Evolutionary conservation across 2,888 invertebrate species (phyloP), one percentile per base, ranked within the genome.

Genomic region (Invenusta paracnida): DNA sequence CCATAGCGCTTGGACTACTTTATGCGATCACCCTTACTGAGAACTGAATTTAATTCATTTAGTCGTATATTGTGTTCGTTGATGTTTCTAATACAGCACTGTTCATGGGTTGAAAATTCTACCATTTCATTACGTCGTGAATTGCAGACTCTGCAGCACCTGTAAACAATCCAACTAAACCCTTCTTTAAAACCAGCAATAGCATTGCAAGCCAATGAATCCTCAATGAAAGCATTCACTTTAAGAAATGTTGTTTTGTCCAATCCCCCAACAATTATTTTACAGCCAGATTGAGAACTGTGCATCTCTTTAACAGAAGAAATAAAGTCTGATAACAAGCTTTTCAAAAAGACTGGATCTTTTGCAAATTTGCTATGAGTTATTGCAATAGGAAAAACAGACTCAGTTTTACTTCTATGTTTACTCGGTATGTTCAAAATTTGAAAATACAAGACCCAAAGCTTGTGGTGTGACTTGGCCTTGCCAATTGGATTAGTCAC

Each of bases 401-500:
- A 23, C 2, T 11, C 5, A 17, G 82, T 82, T 30, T 28, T 82
- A 13, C 29, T n/a, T 1, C 29, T 2, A 28, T 29, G 28, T 27
- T 27, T 82, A 1, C 2, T 2, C 5, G 82, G 82, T 5, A 82
- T 29, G 28, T 82, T 82, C 27, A 73, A 23, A n/a, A 73, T 73
- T 25, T 73, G 73, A 73, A 73, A 73, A 73, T 73, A 73, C 5
- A 73, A 73, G 1, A 82, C 82, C 29, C 11, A 82, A 5, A 82
- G 82, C 31, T 82, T 82, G 23, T 82, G 82, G 5, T 82, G 5
- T 2, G 2, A 5, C 2, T 28, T 11, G 1, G 73, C 5, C 27
- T 82, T 82, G 2, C 82, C 82, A 29, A 82, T 27, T 27, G 82
- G 82, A 28, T 82, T 82, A 23, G 82, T 82, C 2, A 82, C 82